A percentile compares a stretch with the other conserved stretches of the same genome.
phyloP scores from a whole-genome alignment of 2,797 vertebrate species.

The Brachyrhaphis roseni region DNA sequence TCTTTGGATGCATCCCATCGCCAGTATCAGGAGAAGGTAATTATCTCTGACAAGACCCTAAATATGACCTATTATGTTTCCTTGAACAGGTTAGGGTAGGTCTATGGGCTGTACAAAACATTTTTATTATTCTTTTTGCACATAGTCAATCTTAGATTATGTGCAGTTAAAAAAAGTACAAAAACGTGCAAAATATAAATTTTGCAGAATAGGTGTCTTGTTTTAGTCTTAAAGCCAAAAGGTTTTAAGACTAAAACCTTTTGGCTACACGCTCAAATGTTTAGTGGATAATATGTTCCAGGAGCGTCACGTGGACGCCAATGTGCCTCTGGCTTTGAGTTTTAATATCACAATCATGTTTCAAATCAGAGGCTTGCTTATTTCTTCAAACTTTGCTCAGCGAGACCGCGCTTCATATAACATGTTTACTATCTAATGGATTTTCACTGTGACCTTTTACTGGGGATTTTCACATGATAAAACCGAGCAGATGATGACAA shows the following conservation, averaged over 20 bases:
- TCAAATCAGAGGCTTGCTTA: constrained; percentile 39
- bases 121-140: too few relatives aligned
- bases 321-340: constrained; percentile 44
- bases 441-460: constrained; percentile 47
- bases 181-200: too few relatives aligned
- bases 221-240: too few relatives aligned
- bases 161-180: too few relatives aligned
- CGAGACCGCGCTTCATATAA: constrained; percentile 50
- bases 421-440: constrained; percentile 67
- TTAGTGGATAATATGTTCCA: constrained; percentile 35
- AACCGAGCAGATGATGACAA: constrained; percentile 60
- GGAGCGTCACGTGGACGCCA: constrained; percentile 34
- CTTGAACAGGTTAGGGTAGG: too few relatives aligned
- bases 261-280: constrained; percentile 12
- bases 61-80: background rate
- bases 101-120: too few relatives aligned
- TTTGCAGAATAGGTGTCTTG: too few relatives aligned
- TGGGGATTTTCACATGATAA: constrained; percentile 68
- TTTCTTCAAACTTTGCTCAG: constrained; percentile 28
- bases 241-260: constrained; percentile 16
- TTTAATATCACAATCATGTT: constrained; percentile 53
- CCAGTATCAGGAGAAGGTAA: constrained; percentile 97
- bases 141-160: too few relatives aligned
- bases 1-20: constrained; percentile 94
- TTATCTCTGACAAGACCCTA: constrained; percentile 4